Evolutionary conservation across 2,797 vertebrate genomes (phyloP).

Genomic region (Gouania willdenowi): DNA sequence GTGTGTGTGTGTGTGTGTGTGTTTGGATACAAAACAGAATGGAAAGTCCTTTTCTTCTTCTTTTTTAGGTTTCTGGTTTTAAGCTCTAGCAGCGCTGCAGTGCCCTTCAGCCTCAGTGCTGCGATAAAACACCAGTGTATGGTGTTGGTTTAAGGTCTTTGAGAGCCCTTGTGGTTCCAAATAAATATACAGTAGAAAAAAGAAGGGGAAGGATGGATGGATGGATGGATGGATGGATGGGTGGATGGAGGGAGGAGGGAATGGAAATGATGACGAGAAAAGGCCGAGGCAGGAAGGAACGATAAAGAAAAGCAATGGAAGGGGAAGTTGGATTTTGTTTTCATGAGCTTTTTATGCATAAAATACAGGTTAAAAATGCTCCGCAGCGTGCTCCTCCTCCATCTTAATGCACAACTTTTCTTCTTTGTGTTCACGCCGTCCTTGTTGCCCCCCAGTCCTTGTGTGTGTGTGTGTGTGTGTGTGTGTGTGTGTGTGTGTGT

Average conservation of each 20-base stretch:
- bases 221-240: neutral
- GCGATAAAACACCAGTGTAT: conserved; percentile 23
- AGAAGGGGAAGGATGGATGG: neutral
- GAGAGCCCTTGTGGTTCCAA: conserved; percentile 38
- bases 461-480: conserved; percentile 5
- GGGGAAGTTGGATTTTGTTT: too few relatives aligned
- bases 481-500: conserved; percentile 5
- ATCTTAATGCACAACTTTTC: too few relatives aligned
- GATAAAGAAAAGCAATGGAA: too few relatives aligned
- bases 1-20: neutral
- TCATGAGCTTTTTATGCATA: too few relatives aligned
- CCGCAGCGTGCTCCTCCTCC: too few relatives aligned
- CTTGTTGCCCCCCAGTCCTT: conserved; percentile 58
- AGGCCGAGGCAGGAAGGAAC: conserved; percentile 10
- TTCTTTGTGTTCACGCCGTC: conserved; percentile 85
- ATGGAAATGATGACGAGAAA: conserved; percentile 18
- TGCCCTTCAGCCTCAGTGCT: conserved; percentile 25
- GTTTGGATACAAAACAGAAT: conserved; percentile 35
- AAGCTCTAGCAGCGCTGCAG: neutral
- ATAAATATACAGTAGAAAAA: conserved; percentile 58
- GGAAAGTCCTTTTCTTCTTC: conserved; percentile 36
- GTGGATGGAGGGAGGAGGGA: conserved; percentile 12
- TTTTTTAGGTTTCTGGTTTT: neutral
- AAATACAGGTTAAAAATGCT: too few relatives aligned
- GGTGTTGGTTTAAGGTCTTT: conserved; percentile 63